phyloP scores from a whole-genome alignment of 2,888 invertebrate genomes.

The Asteroscopus sphinx region DNA sequence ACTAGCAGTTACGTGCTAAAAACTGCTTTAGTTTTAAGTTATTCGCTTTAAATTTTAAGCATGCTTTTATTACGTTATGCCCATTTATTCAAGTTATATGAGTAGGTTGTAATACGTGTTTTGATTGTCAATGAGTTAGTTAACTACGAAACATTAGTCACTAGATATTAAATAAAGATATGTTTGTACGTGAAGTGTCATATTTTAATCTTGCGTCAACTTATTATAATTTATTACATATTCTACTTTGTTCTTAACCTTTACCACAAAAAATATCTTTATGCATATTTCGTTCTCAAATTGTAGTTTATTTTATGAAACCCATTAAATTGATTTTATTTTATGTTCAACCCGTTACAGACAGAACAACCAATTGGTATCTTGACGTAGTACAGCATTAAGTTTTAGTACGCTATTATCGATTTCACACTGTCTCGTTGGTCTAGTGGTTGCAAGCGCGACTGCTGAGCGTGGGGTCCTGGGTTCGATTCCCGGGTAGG shows the following conservation, averaged over 20 bases:
- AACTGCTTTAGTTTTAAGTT: conserved; percentile 18
- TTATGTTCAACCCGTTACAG: conserved; percentile 48
- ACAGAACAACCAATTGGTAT: conserved; percentile 47
- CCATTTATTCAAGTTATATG: conserved; percentile 36
- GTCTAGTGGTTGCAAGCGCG: no score
- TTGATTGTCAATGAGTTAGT: conserved; percentile 36
- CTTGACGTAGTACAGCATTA: conserved; percentile 52
- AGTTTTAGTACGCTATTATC: conserved; percentile 72
- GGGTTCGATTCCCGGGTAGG: no score
- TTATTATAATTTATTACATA: conserved; percentile 15
- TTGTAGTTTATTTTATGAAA: conserved; percentile 30
- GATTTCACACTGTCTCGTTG: conserved; percentile 75
- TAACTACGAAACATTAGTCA: conserved; percentile 38
- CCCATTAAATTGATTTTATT: conserved; percentile 48
- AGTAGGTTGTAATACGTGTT: conserved; percentile 30
- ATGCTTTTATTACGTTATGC: conserved; percentile 15
- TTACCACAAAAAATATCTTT: neutral
- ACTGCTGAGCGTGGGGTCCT: no score
- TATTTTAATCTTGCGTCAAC: conserved; percentile 26
- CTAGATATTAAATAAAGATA: conserved; percentile 32
- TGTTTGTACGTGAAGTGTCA: conserved; percentile 32
- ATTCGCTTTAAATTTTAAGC: conserved; percentile 17
- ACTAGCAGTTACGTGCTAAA: conserved; percentile 16
- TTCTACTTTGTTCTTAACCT: neutral
- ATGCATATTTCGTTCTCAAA: conserved; percentile 1